phyloP scores from a whole-genome alignment of 2,888 invertebrate species.

The Latrodectus hesperus region DNA sequence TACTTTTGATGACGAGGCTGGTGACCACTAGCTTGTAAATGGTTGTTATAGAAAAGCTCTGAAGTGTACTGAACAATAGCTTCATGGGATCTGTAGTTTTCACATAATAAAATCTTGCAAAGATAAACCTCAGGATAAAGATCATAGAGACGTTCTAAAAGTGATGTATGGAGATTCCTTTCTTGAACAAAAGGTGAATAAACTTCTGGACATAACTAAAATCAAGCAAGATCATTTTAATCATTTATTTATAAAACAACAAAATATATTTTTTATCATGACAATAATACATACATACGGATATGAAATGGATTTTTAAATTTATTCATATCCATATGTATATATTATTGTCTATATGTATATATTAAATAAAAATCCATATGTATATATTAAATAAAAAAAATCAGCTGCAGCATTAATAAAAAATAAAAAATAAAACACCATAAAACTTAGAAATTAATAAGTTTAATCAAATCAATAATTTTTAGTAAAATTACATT shows the following conservation, averaged over 20 bases:
- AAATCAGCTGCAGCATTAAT: too few relatives aligned
- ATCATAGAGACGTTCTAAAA: slow-evolving; percentile 86
- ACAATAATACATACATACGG: too few relatives aligned
- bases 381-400: too few relatives aligned
- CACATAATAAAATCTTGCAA: slow-evolving; percentile 86
- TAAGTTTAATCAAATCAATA: too few relatives aligned
- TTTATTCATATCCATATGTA: slow-evolving; percentile 59
- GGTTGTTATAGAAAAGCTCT: slow-evolving; percentile 86
- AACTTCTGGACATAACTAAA: slow-evolving; percentile 85
- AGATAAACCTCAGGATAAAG: slow-evolving; percentile 84
- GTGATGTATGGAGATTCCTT: slow-evolving; percentile 78
- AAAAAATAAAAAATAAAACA: too few relatives aligned
- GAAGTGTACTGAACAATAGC: slow-evolving; percentile 88
- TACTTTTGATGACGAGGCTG: slow-evolving; percentile 82
- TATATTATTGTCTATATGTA: too few relatives aligned
- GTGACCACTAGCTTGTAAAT: slow-evolving; percentile 83
- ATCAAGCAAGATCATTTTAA: slow-evolving; percentile 10
- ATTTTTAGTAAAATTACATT: too few relatives aligned
- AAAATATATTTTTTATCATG: slow-evolving; percentile 77
- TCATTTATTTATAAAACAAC: not conserved
- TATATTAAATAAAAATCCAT: too few relatives aligned
- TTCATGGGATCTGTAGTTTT: slow-evolving; percentile 88
- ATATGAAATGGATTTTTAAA: too few relatives aligned
- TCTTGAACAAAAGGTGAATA: slow-evolving; percentile 79
- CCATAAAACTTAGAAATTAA: too few relatives aligned